These are phyloP conservation scores for Xiphophorus maculatus DNA, from an alignment of 2,113 vertebrate genomes.

Conservation along the genomic window DNA sequence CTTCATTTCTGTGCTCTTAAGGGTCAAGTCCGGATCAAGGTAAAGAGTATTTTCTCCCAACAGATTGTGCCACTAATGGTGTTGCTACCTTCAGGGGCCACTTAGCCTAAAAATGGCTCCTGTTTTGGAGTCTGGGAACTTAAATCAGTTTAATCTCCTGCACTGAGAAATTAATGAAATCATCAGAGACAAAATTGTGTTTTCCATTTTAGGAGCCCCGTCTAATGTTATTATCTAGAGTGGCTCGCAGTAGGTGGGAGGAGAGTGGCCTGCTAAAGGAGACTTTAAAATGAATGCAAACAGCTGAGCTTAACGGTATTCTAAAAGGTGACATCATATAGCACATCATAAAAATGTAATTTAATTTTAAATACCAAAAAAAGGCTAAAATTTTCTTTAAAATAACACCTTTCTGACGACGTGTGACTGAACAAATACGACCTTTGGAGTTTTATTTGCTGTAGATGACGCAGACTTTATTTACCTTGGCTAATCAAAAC, in stretches of 20 bases:
- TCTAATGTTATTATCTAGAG: constrained; percentile 58
- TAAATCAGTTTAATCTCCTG: constrained; percentile 66
- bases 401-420: constrained; percentile 9
- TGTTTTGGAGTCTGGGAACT: constrained; percentile 55
- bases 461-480: constrained; percentile 51
- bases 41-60: constrained; percentile 60
- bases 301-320: constrained; percentile 8
- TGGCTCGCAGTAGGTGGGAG: constrained; percentile 24
- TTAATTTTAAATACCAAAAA: not conserved
- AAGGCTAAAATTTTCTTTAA: not conserved
- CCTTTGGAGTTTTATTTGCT: constrained; percentile 26
- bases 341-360: not conserved
- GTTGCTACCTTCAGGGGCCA: constrained; percentile 58
- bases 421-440: constrained; percentile 1
- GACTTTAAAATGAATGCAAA: constrained; percentile 21
- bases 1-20: constrained; percentile 28
- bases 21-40: constrained; percentile 31
- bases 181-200: constrained; percentile 67
- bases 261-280: constrained; percentile 30
- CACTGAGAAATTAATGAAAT: constrained; percentile 66
- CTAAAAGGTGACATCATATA: not conserved
- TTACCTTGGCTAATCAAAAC: constrained; percentile 65
- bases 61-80: constrained; percentile 58
- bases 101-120: constrained; percentile 59
- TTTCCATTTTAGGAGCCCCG: constrained; percentile 43